phyloP scores from a whole-genome alignment of 2,113 vertebrate species.

The Serinus canaria region DNA sequence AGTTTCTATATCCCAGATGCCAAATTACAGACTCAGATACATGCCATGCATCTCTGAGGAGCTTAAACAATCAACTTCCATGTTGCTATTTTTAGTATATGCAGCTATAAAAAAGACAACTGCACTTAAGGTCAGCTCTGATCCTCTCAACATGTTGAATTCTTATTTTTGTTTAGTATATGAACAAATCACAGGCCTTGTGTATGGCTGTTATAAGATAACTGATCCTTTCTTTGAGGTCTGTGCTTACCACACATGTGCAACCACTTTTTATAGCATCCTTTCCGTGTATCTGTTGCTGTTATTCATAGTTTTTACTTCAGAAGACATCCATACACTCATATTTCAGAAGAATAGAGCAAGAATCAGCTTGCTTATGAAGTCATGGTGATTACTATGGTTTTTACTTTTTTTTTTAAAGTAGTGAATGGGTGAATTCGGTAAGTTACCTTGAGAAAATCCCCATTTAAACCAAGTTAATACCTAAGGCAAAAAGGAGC shows the following conservation, averaged over 20 bases:
- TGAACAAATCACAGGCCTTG: not conserved
- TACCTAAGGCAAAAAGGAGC: not conserved
- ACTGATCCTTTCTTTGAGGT: not conserved
- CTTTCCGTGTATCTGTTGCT: not conserved
- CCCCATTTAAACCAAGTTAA: not conserved
- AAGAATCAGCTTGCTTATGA: not conserved
- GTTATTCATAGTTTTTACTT: not conserved
- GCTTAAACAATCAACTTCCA: not conserved
- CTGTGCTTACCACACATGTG: not conserved
- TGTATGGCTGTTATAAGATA: not conserved
- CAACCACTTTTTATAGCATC: not conserved
- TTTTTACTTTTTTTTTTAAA: not conserved
- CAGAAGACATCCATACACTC: not conserved
- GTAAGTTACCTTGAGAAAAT: not conserved
- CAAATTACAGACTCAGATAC: conserved; percentile 13
- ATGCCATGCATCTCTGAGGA: not conserved
- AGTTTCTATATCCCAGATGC: not conserved
- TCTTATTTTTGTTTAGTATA: not conserved
- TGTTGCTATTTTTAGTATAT: not conserved
- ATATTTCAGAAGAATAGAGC: not conserved
- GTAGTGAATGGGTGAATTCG: not conserved
- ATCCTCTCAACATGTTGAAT: not conserved
- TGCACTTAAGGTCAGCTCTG: not conserved
- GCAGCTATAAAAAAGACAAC: not conserved
- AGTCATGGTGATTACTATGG: not conserved